Conservation (phyloP, 92 coral and sea anemone species). For the Chrysogorgia sp. region DNA sequence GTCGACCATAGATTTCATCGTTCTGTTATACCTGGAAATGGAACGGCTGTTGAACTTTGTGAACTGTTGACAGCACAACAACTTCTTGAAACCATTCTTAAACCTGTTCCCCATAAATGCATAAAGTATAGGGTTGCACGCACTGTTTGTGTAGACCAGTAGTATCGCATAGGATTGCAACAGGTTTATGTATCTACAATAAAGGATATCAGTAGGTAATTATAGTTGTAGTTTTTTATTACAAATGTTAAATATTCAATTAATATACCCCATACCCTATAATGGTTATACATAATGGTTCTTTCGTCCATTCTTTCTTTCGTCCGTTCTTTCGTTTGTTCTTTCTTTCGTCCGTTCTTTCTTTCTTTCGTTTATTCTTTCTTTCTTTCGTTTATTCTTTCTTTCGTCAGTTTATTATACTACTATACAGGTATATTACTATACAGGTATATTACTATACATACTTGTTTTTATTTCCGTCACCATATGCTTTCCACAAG, state of each 20-base stretch:
- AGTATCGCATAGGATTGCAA: slow-evolving; percentile 75
- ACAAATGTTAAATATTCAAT: too few relatives aligned
- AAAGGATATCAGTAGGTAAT: neutral
- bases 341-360: too few relatives aligned
- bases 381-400: too few relatives aligned
- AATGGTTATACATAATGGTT: too few relatives aligned
- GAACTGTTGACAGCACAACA: slow-evolving; percentile 37
- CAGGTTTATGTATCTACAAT: slow-evolving; percentile 51
- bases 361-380: too few relatives aligned
- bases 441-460: too few relatives aligned
- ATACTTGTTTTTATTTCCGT: slow-evolving; percentile 65
- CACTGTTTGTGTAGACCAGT: slow-evolving; percentile 87
- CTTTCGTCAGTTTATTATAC: too few relatives aligned
- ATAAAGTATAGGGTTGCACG: slow-evolving; percentile 88
- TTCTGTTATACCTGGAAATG: slow-evolving; percentile 4
- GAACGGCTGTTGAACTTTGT: slow-evolving; percentile 2
- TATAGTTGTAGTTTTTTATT: neutral
- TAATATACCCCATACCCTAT: too few relatives aligned
- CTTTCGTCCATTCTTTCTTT: too few relatives aligned
- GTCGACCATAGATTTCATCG: slow-evolving; percentile 5
- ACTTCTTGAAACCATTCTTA: slow-evolving; percentile 73
- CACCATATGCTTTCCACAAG: slow-evolving; percentile 81
- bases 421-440: too few relatives aligned
- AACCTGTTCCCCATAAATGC: slow-evolving; percentile 95
- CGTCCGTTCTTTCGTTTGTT: too few relatives aligned